A percentile compares a stretch with the other conserved stretches of the same genome.
phyloP scores from a whole-genome alignment of 2,113 vertebrate genomes.

The Vulpes lagopus region DNA sequence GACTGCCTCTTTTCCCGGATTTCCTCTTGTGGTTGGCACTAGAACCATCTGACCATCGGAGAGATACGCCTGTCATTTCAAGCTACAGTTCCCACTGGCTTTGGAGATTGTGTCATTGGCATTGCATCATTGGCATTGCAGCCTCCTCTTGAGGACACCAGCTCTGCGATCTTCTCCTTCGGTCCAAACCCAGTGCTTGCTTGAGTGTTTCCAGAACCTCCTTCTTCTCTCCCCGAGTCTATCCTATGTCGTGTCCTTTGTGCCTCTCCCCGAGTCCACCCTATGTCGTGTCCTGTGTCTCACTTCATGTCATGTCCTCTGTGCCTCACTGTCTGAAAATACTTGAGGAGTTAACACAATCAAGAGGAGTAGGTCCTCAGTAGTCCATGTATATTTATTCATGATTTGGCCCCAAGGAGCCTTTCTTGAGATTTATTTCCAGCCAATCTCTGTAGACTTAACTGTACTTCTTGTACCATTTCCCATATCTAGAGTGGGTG shows the following conservation, averaged over 20 bases:
- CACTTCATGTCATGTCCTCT: not conserved
- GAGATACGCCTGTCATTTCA: not conserved
- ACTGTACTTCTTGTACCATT: not conserved
- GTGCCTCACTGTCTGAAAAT: not conserved
- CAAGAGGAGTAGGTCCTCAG: not conserved
- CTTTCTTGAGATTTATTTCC: not conserved
- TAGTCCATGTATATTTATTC: rapidly evolving
- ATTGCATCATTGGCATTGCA: rapidly evolving
- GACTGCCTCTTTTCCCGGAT: not conserved
- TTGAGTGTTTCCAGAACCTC: not conserved
- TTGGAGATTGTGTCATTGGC: not conserved
- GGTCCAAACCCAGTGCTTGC: not conserved
- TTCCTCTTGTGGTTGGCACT: not conserved
- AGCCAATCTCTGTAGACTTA: rapidly evolving
- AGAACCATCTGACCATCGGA: rapidly evolving
- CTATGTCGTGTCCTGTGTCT: no score
- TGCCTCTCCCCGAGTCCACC: no score
- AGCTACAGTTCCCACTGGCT: no score
- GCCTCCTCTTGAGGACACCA: not conserved
- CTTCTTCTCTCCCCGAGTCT: not conserved
- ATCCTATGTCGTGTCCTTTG: no score
- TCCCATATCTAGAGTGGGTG: not conserved
- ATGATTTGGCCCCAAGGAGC: not conserved
- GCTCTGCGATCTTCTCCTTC: not conserved
- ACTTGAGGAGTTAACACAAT: not conserved